Base-by-base conservation (phyloP, 2,113 vertebrate genomes). In the Cairina moschata region DNA sequence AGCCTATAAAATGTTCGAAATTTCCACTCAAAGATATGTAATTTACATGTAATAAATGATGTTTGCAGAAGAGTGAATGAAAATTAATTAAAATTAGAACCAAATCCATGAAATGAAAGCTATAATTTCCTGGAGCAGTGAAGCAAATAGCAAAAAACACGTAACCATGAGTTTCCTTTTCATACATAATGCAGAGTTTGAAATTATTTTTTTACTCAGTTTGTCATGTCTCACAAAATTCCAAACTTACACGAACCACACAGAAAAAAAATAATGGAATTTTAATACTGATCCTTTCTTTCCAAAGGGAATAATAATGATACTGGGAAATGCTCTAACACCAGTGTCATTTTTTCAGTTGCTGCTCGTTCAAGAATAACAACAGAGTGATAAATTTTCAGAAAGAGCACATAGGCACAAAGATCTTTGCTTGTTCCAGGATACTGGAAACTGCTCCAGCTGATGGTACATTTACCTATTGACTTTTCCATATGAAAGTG, bases 51-150 rank as follows among this genome's bases (percentile, higher is more conserved):
- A 9, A 13, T 86, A 84, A 94, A 21, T 50, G 86, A 84, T 34
- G 18, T 44, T 84, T 72, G 23, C 50, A 69, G 25, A 86, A 72
- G 54, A 94, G 72, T 28, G 69, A 84, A 91, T 52, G 81, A 75
- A 78, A 83, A 90, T 78, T 92, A 91, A 88, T 93, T 91, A 88
- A 93, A 90, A 83, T 59, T 83, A 56, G 68, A 95, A 68, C 71
- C 10, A 93, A 94, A 81, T 65, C 60, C 65, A 75, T 82, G 38
- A 90, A 91, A 92, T 55, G 36, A 82, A 91, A 90, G 38, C 50
- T 82, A 32, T 58, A 62, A 66, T 73, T 97, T 96, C 74, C 58
- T 54, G 74, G 28, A 92, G 84, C 85, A 94, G 78, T 1, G 17
- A 90, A 84, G 83, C 83, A 95, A 88, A 72, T 65, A 88, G 16